A percentile compares a stretch with the other conserved stretches of the same genome.
Evolutionary conservation across 2,797 vertebrate genomes (phyloP).

Genomic region (Chromobotia macracanthus): DNA sequence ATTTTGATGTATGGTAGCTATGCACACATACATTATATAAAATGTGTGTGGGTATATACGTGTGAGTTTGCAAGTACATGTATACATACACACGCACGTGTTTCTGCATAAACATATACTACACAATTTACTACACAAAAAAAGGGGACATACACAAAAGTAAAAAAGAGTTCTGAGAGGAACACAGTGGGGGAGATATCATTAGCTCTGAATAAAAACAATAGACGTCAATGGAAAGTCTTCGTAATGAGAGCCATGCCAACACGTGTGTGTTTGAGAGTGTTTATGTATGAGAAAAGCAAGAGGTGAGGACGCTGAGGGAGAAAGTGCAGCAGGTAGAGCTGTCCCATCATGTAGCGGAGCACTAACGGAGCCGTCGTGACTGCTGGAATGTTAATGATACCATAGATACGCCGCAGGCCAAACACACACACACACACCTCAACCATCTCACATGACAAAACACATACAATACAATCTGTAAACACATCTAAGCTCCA

Average conservation of each 20-base stretch:
- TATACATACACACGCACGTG: neutral
- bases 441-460: conserved; percentile 70
- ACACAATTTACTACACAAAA: neutral
- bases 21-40: neutral
- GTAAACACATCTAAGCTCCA: conserved; percentile 40
- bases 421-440: conserved; percentile 52
- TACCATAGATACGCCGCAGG: conserved; percentile 63
- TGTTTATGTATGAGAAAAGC: conserved; percentile 19
- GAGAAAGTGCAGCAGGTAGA: conserved; percentile 35
- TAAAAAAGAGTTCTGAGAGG: no score
- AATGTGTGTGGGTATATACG: no score
- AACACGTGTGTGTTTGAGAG: conserved; percentile 9
- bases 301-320: neutral
- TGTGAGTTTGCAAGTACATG: no score
- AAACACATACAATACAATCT: conserved; percentile 67
- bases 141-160: no score
- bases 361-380: conserved; percentile 66
- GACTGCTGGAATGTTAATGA: conserved; percentile 80
- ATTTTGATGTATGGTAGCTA: conserved; percentile 4
- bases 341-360: conserved; percentile 73
- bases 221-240: neutral
- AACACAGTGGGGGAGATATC: neutral
- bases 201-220: neutral
- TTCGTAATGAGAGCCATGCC: neutral
- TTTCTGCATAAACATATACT: neutral